Evolutionary conservation across 2,113 vertebrate species (phyloP).

Genomic region (Willisornis vidua): DNA sequence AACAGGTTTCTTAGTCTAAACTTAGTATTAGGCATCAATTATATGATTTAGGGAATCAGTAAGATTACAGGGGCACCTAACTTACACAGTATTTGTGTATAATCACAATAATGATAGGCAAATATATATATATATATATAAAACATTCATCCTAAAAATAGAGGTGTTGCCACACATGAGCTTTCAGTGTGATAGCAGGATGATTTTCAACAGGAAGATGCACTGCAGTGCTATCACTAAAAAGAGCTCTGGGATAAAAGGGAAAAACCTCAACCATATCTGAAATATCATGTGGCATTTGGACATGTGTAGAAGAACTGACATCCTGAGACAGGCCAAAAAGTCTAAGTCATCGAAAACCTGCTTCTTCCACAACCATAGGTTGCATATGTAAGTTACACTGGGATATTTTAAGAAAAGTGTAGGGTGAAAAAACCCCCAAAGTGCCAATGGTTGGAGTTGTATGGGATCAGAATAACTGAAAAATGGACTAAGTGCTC

Average conservation of each 20-base stretch:
- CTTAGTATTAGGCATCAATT: not conserved
- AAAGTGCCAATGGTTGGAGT: not conserved
- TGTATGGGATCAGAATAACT: not conserved
- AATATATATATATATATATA: not conserved
- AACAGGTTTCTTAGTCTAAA: not conserved
- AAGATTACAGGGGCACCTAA: not conserved
- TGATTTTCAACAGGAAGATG: not conserved
- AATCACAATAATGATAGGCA: not conserved
- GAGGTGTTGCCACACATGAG: not conserved
- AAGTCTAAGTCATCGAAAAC: not conserved
- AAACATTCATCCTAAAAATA: not conserved
- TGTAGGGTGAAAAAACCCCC: not conserved
- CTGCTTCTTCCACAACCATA: not conserved
- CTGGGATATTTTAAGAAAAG: not conserved
- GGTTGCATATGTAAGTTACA: not conserved
- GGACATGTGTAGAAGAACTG: not conserved
- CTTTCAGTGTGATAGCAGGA: not conserved
- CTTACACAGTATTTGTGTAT: not conserved
- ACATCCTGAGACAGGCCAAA: not conserved
- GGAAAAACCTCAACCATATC: not conserved
- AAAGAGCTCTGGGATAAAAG: not conserved
- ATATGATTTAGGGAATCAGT: not conserved
- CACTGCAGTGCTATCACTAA: not conserved
- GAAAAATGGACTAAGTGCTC: not conserved
- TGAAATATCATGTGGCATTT: not conserved